Evolutionary conservation across 2,888 invertebrate species (phyloP), one percentile per base, ranked within the genome.

Genomic region (Megamerina dolium): DNA sequence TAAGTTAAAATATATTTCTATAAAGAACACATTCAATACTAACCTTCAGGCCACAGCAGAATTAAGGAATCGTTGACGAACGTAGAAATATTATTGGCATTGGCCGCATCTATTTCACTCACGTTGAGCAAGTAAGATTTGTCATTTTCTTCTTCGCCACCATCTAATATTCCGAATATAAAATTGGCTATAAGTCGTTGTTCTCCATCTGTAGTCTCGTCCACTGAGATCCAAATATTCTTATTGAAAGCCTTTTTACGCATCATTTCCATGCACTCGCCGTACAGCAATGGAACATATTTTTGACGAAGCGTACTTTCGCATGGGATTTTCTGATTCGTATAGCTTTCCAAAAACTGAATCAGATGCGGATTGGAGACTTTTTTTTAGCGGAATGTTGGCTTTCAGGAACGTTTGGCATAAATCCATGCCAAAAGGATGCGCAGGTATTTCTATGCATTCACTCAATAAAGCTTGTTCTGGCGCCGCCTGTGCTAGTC

Each of bases 361-460:
- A 37, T 17, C 10, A 37, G 18, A 27, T 17, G 16, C n/a, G 29
- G 29, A 29, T 37, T n/a, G 35, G n/a, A 9, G 10, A 14, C 9
- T 21, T 35, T 35, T 35, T 20, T 35, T 8, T 20, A 35, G 13
- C n/a, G 35, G 35, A 20, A 35, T 35, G 21, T 35, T 35, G 19
- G 35, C 21, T 12, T 20, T 21, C 5, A 35, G 14, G 20, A 35
- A 21, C 19, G 20, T 35, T 35, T 35, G 19, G 35, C 35, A 35
- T 8, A 35, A 35, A 20, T 23, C 35, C 21, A 35, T 21, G 21
- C 13, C 21, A 21, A 35, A 36, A n/a, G n/a, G n/a, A n/a, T n/a
- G n/a, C n/a, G n/a, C n/a, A n/a, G n/a, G n/a, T n/a, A n/a, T n/a
- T n/a, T n/a, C n/a, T n/a, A n/a, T n/a, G n/a, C n/a, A n/a, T n/a